Conservation (phyloP, 2,797 vertebrate genomes). For the Alosa sapidissima region DNA sequence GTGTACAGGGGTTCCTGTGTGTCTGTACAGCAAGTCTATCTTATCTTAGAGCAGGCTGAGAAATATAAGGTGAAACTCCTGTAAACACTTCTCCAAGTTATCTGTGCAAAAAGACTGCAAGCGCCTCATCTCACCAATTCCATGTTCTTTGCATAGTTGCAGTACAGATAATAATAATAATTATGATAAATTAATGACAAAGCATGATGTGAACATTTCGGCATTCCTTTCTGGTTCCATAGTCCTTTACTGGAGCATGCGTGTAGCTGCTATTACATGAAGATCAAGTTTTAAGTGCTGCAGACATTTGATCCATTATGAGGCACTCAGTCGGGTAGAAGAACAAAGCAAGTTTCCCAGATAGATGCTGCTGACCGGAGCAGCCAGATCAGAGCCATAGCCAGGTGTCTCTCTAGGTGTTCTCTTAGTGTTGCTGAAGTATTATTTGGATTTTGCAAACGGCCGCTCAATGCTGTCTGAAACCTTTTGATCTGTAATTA, state of each 20-base stretch:
- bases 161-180: no score
- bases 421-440: not conserved
- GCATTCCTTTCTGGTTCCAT: not conserved
- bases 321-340: not conserved
- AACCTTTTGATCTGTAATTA: not conserved
- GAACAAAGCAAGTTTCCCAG: not conserved
- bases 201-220: not conserved
- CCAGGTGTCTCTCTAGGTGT: not conserved
- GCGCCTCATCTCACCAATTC: not conserved
- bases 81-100: not conserved
- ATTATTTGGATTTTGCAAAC: not conserved
- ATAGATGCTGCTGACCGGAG: not conserved
- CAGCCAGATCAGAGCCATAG: not conserved
- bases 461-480: not conserved
- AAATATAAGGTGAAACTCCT: not conserved
- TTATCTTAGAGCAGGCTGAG: not conserved
- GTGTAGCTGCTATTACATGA: conserved; percentile 55
- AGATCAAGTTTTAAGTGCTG: conserved; percentile 48
- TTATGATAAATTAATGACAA: no score
- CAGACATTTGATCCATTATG: not conserved
- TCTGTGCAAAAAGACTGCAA: not conserved
- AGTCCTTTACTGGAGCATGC: conserved; percentile 29
- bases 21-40: not conserved
- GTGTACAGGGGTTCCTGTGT: not conserved
- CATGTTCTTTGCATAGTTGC: not conserved